Base-by-base conservation (phyloP, 2,888 invertebrate genomes). In the Diabrotica balteata region DNA sequence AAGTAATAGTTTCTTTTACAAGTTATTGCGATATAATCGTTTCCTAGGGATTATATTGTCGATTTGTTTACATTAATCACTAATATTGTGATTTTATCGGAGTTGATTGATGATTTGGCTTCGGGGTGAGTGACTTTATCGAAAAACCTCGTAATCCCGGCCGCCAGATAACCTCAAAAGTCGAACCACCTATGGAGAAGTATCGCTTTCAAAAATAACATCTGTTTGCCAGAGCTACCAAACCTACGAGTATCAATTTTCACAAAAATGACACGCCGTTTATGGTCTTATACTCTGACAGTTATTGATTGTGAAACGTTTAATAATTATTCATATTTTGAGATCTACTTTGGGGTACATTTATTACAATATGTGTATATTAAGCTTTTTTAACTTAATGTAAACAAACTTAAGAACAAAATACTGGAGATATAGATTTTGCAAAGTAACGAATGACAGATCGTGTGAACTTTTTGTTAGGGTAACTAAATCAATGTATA, bases 121-220 rank as follows among this genome's bases (percentile, higher is more conserved):
- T 7, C 58, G 52, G 58, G 64, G 58, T 64, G 64, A 64, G 58
- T 64, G 64, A 64, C 64, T 64, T 64, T 64, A 64, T 64, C 64
- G 45, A 59, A 51, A 53, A 64, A 55, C 2, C 6, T 59, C 57
- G 57, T 64, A 64, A 65, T 60, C 59, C 59, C 59, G 17, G 10
- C 7, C 8, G 49, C 46, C 42, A 42, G 59, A 65, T 65, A 65
- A 59, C 59, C 59, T 60, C 64, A 47, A 59, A 59, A 59, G 53
- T 57, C 59, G 47, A 53, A 57, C 61, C 61, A 58, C 67, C 62
- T 62, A 62, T 67, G 54, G 63, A 17, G 67, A 59, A 50, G 54
- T 69, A 69, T 69, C 69, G 17, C 8, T 62, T 65, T 53, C 68
- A 59, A 59, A 62, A 65, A 59, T 51, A 68, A 68, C 68, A 68